A percentile compares a stretch with the other conserved stretches of the same genome.
phyloP scores from a whole-genome alignment of 2,888 invertebrate genomes.

The Eupsilia transversa region DNA sequence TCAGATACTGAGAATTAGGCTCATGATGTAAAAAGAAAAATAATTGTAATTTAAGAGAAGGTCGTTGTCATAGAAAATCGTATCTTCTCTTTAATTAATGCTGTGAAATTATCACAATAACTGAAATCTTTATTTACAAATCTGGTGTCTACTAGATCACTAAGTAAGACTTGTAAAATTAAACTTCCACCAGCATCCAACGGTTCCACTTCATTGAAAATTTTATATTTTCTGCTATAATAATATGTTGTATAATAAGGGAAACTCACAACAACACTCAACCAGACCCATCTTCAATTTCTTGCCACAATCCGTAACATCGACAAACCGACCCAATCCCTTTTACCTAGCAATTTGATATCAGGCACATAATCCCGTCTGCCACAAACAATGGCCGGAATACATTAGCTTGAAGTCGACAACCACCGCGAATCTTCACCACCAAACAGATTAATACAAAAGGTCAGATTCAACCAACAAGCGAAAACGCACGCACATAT shows the following conservation, averaged over 20 bases:
- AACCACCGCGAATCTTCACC: constrained; percentile 70
- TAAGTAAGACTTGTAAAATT: too few relatives aligned
- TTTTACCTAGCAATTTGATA: constrained; percentile 76
- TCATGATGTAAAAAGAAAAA: too few relatives aligned
- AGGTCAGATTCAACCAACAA: not conserved
- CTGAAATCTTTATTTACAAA: too few relatives aligned
- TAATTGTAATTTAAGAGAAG: too few relatives aligned
- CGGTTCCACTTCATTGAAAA: rapidly evolving
- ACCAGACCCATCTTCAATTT: constrained; percentile 11
- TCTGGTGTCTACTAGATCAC: too few relatives aligned
- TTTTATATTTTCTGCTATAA: not conserved
- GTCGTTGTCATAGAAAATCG: too few relatives aligned
- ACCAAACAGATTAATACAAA: not conserved
- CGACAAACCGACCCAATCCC: constrained; percentile 69
- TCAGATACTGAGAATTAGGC: not conserved
- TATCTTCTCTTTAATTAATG: too few relatives aligned
- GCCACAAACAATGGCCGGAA: constrained; percentile 85
- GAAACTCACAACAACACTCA: not conserved
- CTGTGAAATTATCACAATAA: too few relatives aligned
- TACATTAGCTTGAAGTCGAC: constrained; percentile 86
- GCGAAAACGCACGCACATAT: too few relatives aligned
- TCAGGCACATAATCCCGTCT: constrained; percentile 80
- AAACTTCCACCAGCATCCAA: not conserved
- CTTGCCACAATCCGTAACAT: constrained; percentile 48
- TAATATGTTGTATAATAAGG: too few relatives aligned